phyloP scores from a whole-genome alignment of 1,140 invertebrate species.

The Centruroides sculpturatus region DNA sequence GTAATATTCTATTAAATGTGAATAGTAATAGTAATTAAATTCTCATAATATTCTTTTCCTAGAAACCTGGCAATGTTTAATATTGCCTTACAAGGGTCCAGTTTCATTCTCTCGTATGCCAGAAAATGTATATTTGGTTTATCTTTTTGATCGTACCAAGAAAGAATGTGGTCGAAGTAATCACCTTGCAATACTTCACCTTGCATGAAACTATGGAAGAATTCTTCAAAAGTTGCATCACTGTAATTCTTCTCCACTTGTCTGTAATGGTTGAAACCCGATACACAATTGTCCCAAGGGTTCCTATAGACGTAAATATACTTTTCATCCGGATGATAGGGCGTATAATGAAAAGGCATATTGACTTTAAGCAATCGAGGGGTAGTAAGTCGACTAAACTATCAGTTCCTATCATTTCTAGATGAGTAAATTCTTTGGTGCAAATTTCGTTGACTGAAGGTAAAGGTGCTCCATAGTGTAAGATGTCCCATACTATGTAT shows the following conservation, averaged over 20 bases:
- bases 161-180: conserved; percentile 27
- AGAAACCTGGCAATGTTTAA: conserved; percentile 25
- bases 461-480: not conserved
- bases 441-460: not conserved
- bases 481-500: conserved; percentile 12
- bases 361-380: conserved; percentile 43
- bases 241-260: too few species aligned
- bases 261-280: conserved; percentile 38
- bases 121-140: conserved; percentile 26
- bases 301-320: conserved; percentile 61
- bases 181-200: conserved; percentile 26
- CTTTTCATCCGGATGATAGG: conserved; percentile 32
- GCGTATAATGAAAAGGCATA: conserved; percentile 54
- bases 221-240: conserved; percentile 19
- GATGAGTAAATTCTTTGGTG: not conserved
- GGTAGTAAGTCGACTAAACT: not conserved
- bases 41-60: conserved; percentile 9
- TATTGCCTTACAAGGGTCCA: not conserved
- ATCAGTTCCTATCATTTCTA: conserved; percentile 7
- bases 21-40: too few species aligned
- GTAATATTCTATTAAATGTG: too few species aligned
- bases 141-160: conserved; percentile 22
- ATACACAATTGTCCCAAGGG: conserved; percentile 70
- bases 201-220: conserved; percentile 24
- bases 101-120: conserved; percentile 16